These are phyloP conservation scores for Sebastes itinus DNA, from an alignment of 2,797 vertebrate species.

Conservation along the genomic window DNA sequence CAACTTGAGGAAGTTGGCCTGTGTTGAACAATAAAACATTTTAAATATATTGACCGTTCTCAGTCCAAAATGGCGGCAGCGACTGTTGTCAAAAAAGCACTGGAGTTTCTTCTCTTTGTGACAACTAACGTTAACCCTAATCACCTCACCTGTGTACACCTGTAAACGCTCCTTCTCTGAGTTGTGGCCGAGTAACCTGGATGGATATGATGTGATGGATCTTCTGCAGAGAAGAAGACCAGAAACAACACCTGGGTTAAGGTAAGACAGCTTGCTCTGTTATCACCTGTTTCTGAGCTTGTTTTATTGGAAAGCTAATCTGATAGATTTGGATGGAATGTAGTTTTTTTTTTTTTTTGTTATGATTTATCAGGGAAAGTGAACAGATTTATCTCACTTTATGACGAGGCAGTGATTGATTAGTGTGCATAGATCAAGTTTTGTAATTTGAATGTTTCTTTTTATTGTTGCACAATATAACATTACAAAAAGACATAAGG, in stretches of 20 bases:
- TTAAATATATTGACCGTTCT: fast-evolving
- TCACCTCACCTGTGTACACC: not conserved
- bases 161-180: not conserved
- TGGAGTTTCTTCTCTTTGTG: too few species aligned
- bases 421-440: not conserved
- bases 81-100: too few species aligned
- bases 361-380: not conserved
- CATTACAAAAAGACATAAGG: too few species aligned
- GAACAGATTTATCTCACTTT: not conserved
- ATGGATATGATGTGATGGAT: not conserved
- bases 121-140: not conserved
- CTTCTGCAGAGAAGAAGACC: not conserved
- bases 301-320: too few species aligned
- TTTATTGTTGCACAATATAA: too few species aligned
- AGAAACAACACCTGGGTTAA: not conserved
- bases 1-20: too few species aligned
- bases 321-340: not conserved
- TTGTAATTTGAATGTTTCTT: too few species aligned
- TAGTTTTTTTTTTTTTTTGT: not conserved
- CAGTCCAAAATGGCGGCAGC: too few species aligned
- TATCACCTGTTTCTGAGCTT: not conserved
- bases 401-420: not conserved
- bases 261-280: not conserved
- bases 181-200: not conserved
- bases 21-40: too few species aligned